A percentile compares a stretch with the other conserved stretches of the same genome.
phyloP scores from a whole-genome alignment of 2,888 invertebrate species.

The Diarsia mendica region DNA sequence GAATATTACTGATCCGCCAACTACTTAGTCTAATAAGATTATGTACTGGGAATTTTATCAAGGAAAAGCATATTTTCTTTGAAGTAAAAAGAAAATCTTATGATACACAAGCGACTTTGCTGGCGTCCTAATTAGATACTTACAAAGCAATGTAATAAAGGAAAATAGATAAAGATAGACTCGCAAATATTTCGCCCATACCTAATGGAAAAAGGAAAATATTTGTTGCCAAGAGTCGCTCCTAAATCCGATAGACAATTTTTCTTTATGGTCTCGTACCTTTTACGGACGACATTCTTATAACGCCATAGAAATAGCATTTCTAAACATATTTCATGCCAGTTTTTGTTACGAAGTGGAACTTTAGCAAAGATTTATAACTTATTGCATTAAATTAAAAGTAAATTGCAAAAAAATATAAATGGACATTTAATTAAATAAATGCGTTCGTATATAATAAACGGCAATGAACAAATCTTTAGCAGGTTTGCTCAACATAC shows the following conservation, averaged over 20 bases:
- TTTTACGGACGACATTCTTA: slow-evolving; percentile 51
- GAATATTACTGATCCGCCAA: neutral
- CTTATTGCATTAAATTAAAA: no score
- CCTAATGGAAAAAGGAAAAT: slow-evolving; percentile 14
- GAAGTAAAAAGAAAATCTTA: slow-evolving; percentile 14
- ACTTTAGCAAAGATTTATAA: no score
- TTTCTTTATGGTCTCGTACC: slow-evolving; percentile 48
- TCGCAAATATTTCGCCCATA: slow-evolving; percentile 11
- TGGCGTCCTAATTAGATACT: slow-evolving; percentile 18
- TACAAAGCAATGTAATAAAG: neutral
- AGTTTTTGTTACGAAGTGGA: slow-evolving; percentile 25
- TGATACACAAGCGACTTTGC: slow-evolving; percentile 8
- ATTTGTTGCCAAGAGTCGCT: slow-evolving; percentile 16
- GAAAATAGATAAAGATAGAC: slow-evolving; percentile 1
- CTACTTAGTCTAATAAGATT: slow-evolving; percentile 32
- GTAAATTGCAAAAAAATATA: neutral
- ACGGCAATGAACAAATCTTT: no score
- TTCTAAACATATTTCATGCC: slow-evolving; percentile 38
- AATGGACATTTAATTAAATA: neutral
- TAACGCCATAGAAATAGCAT: slow-evolving; percentile 41
- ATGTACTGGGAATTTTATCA: neutral
- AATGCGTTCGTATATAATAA: no score
- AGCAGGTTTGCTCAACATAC: neutral
- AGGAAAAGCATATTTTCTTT: slow-evolving; percentile 18
- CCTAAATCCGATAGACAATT: slow-evolving; percentile 47